Conservation (phyloP, 2,888 invertebrate species). For the Cheilosia vulpina region DNA sequence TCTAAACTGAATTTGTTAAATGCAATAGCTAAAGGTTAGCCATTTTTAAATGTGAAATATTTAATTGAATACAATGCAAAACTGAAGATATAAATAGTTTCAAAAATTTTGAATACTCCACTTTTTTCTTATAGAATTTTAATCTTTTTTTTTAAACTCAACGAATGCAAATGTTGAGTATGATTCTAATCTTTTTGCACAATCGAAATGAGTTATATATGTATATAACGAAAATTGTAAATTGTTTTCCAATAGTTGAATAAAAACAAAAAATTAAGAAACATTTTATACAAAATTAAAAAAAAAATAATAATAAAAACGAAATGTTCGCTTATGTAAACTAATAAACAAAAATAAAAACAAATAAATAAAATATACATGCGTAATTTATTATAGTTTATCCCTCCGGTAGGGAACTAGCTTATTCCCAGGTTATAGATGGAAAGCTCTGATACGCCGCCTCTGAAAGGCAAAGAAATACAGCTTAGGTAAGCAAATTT, state of each 20-base stretch:
- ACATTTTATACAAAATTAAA: slow-evolving; percentile 60
- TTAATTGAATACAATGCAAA: slow-evolving; percentile 40
- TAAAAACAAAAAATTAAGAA: slow-evolving; percentile 43
- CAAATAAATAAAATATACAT: slow-evolving; percentile 49
- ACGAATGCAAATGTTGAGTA: slow-evolving; percentile 46
- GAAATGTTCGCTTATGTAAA: slow-evolving; percentile 74
- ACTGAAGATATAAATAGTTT: slow-evolving; percentile 57
- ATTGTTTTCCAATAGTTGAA: slow-evolving; percentile 67
- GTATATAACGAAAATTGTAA: slow-evolving; percentile 65
- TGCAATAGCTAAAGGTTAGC: slow-evolving; percentile 71
- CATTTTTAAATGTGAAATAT: slow-evolving; percentile 48
- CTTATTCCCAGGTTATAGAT: too few relatives aligned
- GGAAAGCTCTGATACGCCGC: too few relatives aligned
- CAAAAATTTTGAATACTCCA: slow-evolving; percentile 71
- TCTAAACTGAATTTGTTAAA: slow-evolving; percentile 64
- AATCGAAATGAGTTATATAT: slow-evolving; percentile 53
- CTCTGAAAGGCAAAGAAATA: too few relatives aligned
- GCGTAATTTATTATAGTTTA: too few relatives aligned
- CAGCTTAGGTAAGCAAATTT: too few relatives aligned
- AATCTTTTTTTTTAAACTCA: slow-evolving; percentile 5
- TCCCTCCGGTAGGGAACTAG: too few relatives aligned
- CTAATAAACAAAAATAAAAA: slow-evolving; percentile 72
- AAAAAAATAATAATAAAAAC: slow-evolving; percentile 36
- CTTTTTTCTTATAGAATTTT: slow-evolving; percentile 47
- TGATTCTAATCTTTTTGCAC: slow-evolving; percentile 64